Evolutionary conservation across 2,113 vertebrate genomes (phyloP).

Genomic region (Tupaia chinensis): DNA sequence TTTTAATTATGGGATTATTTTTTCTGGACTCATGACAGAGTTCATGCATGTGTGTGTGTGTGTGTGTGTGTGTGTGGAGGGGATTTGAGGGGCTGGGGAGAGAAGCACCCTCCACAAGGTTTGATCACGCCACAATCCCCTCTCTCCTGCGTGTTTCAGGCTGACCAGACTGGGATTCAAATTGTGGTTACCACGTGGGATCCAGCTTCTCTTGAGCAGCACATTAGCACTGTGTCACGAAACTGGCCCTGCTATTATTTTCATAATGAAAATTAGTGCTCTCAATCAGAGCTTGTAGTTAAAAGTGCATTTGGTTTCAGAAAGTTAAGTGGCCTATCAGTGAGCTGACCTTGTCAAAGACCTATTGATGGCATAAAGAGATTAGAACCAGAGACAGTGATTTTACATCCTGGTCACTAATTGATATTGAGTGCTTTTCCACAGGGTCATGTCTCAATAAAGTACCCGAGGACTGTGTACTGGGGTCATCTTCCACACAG

Average conservation of each 20-base stretch:
- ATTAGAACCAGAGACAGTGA: conserved; percentile 37
- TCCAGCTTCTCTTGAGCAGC: too few relatives aligned
- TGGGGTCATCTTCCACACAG: background rate
- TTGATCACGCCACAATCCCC: too few relatives aligned
- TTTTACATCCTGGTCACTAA: conserved; percentile 49
- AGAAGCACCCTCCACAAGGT: too few relatives aligned
- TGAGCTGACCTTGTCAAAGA: conserved; percentile 34
- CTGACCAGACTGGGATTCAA: too few relatives aligned
- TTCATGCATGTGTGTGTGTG: too few relatives aligned
- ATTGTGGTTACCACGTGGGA: too few relatives aligned
- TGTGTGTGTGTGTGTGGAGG: too few relatives aligned
- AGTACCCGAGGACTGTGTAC: background rate
- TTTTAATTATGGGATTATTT: conserved; percentile 33
- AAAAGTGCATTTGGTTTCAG: conserved; percentile 22
- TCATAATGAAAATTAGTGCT: conserved; percentile 43
- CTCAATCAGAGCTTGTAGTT: background rate
- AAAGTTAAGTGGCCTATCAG: conserved; percentile 30
- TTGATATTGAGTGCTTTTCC: conserved; percentile 48
- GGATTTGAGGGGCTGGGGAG: too few relatives aligned
- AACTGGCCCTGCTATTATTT: background rate
- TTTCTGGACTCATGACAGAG: background rate
- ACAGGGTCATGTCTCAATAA: conserved; percentile 10
- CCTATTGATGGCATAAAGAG: background rate
- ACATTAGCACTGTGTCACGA: too few relatives aligned
- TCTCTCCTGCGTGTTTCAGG: too few relatives aligned